phyloP scores from a whole-genome alignment of 2,888 invertebrate genomes.

The Tetranychus truncatus region DNA sequence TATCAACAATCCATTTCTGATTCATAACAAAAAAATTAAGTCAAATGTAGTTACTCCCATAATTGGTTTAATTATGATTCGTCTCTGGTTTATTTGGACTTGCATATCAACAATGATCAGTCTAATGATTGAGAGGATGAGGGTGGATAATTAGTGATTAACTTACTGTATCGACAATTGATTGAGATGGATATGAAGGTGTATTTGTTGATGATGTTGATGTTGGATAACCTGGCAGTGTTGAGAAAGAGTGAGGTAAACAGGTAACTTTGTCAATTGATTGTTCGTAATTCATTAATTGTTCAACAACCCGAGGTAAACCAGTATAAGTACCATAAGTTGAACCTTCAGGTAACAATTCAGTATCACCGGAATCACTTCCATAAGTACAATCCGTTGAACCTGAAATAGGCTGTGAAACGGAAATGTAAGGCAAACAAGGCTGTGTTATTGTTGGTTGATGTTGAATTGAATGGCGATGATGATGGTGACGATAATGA shows the following conservation, averaged over 20 bases:
- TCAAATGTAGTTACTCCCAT: too few species aligned
- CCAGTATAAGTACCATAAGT: neutral
- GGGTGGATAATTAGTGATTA: constrained; percentile 3
- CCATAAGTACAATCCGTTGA: neutral
- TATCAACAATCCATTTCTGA: too few species aligned
- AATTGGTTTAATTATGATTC: too few species aligned
- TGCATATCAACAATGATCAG: neutral
- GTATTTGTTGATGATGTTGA: neutral
- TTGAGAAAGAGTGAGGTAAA: constrained; percentile 3
- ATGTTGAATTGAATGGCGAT: neutral
- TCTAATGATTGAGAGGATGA: neutral
- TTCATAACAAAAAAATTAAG: too few species aligned
- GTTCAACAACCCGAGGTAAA: neutral
- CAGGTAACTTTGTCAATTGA: neutral
- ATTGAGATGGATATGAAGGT: constrained; percentile 5
- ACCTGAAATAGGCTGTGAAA: neutral
- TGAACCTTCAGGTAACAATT: neutral
- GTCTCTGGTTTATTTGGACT: too few species aligned
- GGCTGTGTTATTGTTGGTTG: neutral
- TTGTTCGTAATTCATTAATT: constrained; percentile 1
- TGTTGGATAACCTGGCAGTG: constrained; percentile 4
- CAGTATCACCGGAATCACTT: neutral
- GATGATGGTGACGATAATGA: neutral
- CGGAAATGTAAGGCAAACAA: neutral
- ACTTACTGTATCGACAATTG: constrained; percentile 7